Base-by-base conservation (phyloP, 2,888 invertebrate species). In the Lasioglossum lativentre region DNA sequence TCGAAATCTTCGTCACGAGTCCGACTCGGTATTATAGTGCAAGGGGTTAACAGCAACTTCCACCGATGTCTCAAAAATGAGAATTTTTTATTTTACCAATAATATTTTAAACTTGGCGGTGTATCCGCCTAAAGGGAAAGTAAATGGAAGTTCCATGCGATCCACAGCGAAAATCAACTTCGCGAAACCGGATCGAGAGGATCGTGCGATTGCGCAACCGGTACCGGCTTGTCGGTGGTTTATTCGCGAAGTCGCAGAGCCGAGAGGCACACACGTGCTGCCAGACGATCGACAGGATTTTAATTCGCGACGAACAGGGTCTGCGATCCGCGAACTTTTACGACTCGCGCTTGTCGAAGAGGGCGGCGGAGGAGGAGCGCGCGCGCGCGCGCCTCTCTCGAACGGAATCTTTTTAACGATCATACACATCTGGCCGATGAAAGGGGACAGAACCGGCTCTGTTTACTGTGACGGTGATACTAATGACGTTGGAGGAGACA, bases 261-360 rank as follows among this genome's bases (percentile, higher is more conserved):
- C 59, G 34, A 19, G 27, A 14, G 71, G 40, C 1, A n/a, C 70
- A 30, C 82, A 40, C 59, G 40, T 52, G 59, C 73, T 40, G 14
- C 16, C 42, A 14, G 8, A 30, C 45, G 59, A 72, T 82, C 52
- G 38, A 66, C 74, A 80, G 78, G 80, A 86, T 77, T 77, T 88
- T 81, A 78, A 86, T 89, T 90, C 68, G 75, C 82, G 45, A 66
- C 79, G 83, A 88, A 87, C 82, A 88, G 73, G 79, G 66, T 70
- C 82, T 79, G 71, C 66, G 68, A 38, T 38, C 12, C 78, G 75
- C 56, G 75, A 87, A 75, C 68, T 85, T 90, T 90, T 89, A 87
- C 82, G 80, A 40, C 47, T 75, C 23, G 16, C 23, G 16, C 12
- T n/a, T 8, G 42, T 16, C 56, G 74, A 47, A 73, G 38, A 68